Conservation (phyloP, 2,113 vertebrate genomes). For the Ailurus styani region DNA sequence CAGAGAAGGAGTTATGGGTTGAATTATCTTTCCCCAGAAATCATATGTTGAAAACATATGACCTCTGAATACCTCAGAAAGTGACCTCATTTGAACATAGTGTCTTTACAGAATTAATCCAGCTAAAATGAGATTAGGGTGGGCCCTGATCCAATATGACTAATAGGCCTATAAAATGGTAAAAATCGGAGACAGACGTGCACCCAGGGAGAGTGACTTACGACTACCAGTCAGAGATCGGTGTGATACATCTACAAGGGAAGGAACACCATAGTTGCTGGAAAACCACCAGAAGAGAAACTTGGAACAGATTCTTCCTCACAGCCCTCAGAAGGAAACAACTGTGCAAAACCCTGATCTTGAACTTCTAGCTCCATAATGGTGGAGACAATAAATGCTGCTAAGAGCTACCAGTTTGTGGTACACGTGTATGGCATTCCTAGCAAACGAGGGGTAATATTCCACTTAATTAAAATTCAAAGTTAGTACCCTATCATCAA, state of each 20-base stretch:
- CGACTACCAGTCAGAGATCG: not conserved
- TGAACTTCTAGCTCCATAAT: not conserved
- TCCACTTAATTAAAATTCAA: not conserved
- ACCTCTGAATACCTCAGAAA: not conserved
- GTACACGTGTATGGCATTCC: not conserved
- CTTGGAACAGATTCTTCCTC: not conserved
- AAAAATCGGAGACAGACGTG: not conserved
- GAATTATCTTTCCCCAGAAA: not conserved
- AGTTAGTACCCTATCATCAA: not conserved
- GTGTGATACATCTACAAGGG: fast-evolving
- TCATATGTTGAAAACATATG: not conserved
- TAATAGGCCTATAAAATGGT: not conserved
- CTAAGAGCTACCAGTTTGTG: not conserved
- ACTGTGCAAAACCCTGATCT: not conserved
- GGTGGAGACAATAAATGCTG: not conserved
- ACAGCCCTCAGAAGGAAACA: not conserved
- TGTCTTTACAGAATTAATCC: not conserved
- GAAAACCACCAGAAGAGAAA: fast-evolving
- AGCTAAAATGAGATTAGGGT: not conserved
- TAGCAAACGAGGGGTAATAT: not conserved
- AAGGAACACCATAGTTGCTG: not conserved
- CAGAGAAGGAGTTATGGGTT: not conserved
- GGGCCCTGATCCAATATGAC: not conserved
- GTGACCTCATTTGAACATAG: not conserved
- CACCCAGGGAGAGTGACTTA: not conserved